phyloP scores from a whole-genome alignment of 2,888 invertebrate species.

The Candidula unifasciata region DNA sequence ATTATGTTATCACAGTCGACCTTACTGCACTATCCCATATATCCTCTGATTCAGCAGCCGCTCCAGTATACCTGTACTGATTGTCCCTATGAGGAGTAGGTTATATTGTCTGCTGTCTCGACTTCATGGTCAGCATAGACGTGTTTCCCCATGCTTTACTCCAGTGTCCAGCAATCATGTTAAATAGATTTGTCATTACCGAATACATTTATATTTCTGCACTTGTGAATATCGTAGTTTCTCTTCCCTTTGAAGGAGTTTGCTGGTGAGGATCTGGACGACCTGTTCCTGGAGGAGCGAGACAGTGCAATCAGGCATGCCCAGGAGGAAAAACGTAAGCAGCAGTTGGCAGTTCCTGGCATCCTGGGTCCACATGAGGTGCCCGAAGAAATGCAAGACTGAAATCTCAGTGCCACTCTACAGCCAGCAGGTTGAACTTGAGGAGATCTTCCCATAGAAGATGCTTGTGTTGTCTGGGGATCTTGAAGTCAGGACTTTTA shows the following conservation, averaged over 20 bases:
- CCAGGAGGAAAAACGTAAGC: conserved; percentile 93
- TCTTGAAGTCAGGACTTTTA: too few relatives aligned
- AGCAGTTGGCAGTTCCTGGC: conserved; percentile 96
- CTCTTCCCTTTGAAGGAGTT: conserved; percentile 87
- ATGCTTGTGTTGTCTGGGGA: too few relatives aligned
- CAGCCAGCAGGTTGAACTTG: too few relatives aligned
- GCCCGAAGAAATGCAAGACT: conserved; percentile 78
- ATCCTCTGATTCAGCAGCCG: too few relatives aligned
- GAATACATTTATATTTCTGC: background rate
- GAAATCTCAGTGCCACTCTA: conserved; percentile 28
- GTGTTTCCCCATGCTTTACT: too few relatives aligned
- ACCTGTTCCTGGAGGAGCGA: conserved; percentile 97
- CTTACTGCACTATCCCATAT: too few relatives aligned
- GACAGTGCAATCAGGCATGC: conserved; percentile 91
- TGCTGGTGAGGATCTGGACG: conserved; percentile 98
- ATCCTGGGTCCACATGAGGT: conserved; percentile 81
- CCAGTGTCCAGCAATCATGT: background rate
- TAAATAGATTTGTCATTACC: background rate
- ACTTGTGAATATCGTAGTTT: background rate
- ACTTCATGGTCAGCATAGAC: too few relatives aligned
- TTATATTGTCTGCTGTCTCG: too few relatives aligned
- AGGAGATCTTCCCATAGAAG: too few relatives aligned
- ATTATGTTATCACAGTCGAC: too few relatives aligned
- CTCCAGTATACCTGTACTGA: too few relatives aligned
- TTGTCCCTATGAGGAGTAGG: too few relatives aligned